Conservation (phyloP, 2,113 vertebrate species). For the Falco punctatus region DNA sequence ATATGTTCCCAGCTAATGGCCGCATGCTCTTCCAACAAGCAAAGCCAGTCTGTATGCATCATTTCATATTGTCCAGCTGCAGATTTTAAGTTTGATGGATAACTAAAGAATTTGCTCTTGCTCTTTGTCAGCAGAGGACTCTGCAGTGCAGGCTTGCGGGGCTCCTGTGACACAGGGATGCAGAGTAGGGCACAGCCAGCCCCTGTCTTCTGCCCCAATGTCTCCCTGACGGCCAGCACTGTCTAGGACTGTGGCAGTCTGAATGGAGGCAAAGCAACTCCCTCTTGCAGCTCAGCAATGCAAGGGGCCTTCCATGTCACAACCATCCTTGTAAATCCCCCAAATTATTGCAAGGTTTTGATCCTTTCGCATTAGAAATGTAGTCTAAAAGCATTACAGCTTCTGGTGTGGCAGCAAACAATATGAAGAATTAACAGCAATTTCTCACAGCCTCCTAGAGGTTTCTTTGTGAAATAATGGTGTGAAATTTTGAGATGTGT, state of each 20-base stretch:
- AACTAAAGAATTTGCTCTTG: accelerated
- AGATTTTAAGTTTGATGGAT: accelerated
- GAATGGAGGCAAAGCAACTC: background rate
- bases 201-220: accelerated
- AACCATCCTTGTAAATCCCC: background rate
- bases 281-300: background rate
- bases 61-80: background rate
- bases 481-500: background rate
- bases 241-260: background rate
- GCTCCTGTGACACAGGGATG: accelerated
- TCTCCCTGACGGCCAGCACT: background rate
- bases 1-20: background rate
- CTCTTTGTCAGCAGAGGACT: background rate
- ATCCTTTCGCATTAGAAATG: background rate
- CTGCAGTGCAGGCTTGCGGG: accelerated
- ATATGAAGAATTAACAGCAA: background rate
- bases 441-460: background rate
- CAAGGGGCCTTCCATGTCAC: background rate
- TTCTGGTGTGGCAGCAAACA: background rate
- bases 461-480: background rate
- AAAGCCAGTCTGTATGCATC: background rate
- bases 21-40: accelerated
- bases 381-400: background rate
- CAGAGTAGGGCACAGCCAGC: background rate
- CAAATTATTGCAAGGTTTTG: background rate